phyloP scores from a whole-genome alignment of 2,888 invertebrate species.

The Nephrocerus scutellatus region DNA sequence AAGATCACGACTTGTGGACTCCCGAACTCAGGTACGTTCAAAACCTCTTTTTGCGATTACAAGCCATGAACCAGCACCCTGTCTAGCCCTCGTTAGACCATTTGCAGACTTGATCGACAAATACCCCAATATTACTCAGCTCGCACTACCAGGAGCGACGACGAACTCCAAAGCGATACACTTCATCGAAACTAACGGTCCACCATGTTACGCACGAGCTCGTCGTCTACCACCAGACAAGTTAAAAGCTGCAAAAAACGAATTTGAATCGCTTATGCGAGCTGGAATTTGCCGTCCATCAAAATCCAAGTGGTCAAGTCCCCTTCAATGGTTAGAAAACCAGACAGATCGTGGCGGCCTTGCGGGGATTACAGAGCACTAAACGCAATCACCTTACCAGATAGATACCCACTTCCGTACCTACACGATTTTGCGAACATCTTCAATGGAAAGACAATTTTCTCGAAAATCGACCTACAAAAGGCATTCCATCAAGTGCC shows the following conservation, averaged over 20 bases:
- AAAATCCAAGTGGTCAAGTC: constrained; percentile 19
- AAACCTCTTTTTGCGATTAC: no score
- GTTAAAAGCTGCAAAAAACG: constrained; percentile 14
- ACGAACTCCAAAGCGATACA: no score
- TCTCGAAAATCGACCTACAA: constrained; percentile 29
- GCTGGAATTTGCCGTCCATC: constrained; percentile 17
- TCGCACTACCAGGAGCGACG: no score
- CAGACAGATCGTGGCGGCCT: constrained; percentile 15
- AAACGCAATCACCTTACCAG: constrained; percentile 29
- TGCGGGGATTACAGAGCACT: constrained; percentile 16
- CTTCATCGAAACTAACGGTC: constrained; percentile 16
- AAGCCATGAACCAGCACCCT: no score
- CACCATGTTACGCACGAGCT: constrained; percentile 13
- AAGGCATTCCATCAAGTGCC: constrained; percentile 35
- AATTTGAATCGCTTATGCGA: constrained; percentile 18
- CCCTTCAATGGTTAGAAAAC: constrained; percentile 19
- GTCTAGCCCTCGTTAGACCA: no score
- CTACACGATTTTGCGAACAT: constrained; percentile 20
- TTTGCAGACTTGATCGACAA: no score
- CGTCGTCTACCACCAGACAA: constrained; percentile 13
- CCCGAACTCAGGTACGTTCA: no score
- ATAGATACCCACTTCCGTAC: constrained; percentile 34
- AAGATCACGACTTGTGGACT: no score
- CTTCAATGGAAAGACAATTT: constrained; percentile 27
- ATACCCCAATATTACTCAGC: no score